Evolutionary conservation across 1,140 invertebrate genomes (phyloP).

Genomic region (Ips nitidus): DNA sequence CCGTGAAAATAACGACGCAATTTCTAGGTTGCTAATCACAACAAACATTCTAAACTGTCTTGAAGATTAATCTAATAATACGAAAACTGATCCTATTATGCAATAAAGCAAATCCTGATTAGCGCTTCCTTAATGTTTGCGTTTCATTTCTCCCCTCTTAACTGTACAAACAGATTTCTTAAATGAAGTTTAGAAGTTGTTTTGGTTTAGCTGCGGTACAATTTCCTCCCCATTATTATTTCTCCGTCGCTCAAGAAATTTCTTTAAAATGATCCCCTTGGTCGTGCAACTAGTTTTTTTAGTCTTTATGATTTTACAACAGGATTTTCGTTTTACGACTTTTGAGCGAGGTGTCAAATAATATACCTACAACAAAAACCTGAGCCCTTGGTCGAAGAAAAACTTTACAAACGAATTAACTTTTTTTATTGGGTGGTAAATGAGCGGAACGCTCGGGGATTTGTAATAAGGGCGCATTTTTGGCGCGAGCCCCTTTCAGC

Average conservation of each 20-base stretch:
- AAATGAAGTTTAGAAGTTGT: constrained; percentile 35
- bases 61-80: constrained; percentile 28
- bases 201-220: constrained; percentile 13
- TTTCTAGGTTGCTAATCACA: neutral
- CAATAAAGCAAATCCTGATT: constrained; percentile 34
- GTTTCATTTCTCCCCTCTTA: constrained; percentile 37
- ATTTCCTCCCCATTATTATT: constrained; percentile 19
- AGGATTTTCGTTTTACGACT: too few species aligned
- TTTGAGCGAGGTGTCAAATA: too few species aligned
- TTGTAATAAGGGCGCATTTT: constrained; percentile 28
- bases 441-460: constrained; percentile 37
- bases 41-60: constrained; percentile 11
- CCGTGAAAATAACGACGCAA: too few species aligned
- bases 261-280: too few species aligned
- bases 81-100: constrained; percentile 25
- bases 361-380: too few species aligned
- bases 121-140: constrained; percentile 35
- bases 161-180: constrained; percentile 38
- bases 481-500: constrained; percentile 24
- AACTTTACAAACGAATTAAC: constrained; percentile 36
- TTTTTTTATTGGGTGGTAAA: constrained; percentile 37
- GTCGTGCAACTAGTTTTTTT: too few species aligned
- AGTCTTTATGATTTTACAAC: too few species aligned
- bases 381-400: neutral
- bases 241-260: neutral